These are phyloP conservation scores for Trichonephila clavata DNA, from an alignment of 1,140 invertebrate genomes.

Conservation along the genomic window DNA sequence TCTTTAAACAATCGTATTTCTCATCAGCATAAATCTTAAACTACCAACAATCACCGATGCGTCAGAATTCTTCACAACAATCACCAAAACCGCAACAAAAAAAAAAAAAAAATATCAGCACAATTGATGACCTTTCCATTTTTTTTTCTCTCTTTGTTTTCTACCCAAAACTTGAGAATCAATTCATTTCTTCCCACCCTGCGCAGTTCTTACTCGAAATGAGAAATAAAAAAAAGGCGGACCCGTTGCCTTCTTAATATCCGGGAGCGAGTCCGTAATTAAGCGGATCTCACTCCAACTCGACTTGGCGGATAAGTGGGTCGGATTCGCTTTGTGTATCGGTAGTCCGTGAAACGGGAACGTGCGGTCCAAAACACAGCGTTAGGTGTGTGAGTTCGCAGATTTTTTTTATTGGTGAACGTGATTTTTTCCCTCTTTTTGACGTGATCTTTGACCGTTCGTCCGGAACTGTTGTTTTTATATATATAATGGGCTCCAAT, in stretches of 20 bases:
- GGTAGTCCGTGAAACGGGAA: conserved; percentile 29
- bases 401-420: not conserved
- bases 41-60: no score
- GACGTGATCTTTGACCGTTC: not conserved
- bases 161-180: no score
- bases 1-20: no score
- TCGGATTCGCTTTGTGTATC: conserved; percentile 30
- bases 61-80: no score
- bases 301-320: not conserved
- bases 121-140: no score
- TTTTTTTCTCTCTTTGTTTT: no score
- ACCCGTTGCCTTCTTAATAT: not conserved
- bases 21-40: no score
- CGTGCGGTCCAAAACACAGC: conserved; percentile 34
- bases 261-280: conserved; percentile 25
- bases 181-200: no score
- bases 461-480: not conserved
- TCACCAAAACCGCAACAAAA: no score
- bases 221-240: not conserved
- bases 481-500: conserved; percentile 2
- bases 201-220: no score
- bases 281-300: conserved; percentile 10
- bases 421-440: not conserved
- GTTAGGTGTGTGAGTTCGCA: not conserved
- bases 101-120: no score